phyloP scores from a whole-genome alignment of 1,140 invertebrate genomes.

The Drosophila pallidifrons region DNA sequence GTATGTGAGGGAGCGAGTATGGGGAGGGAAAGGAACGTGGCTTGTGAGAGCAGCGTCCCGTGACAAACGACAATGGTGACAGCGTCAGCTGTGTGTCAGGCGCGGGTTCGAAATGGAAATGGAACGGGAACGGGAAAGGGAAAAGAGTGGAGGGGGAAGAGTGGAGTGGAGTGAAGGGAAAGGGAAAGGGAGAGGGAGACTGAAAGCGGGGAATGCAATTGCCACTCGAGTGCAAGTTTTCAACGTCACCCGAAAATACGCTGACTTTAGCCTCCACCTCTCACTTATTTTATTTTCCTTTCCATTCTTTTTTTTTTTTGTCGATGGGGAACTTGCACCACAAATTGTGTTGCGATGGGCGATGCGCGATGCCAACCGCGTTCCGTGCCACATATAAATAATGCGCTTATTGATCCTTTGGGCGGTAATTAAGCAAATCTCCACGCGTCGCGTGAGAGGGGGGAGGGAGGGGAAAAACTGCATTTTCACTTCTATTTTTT shows the following conservation, averaged over 20 bases:
- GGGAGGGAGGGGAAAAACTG: not conserved
- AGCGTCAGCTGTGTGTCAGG: slow-evolving; percentile 54
- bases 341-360: slow-evolving; percentile 37
- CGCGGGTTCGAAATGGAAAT: slow-evolving; percentile 47
- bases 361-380: slow-evolving; percentile 6
- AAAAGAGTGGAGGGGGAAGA: not conserved
- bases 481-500: slow-evolving; percentile 15
- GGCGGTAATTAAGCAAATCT: slow-evolving; percentile 33
- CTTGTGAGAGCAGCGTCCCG: slow-evolving; percentile 32
- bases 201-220: slow-evolving; percentile 26
- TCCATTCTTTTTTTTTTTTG: too few relatives aligned
- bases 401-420: slow-evolving; percentile 39
- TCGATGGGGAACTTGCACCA: not conserved
- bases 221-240: slow-evolving; percentile 51
- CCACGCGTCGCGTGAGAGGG: not conserved
- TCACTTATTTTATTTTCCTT: not conserved
- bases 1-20: not conserved
- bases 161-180: not conserved
- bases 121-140: slow-evolving; percentile 8
- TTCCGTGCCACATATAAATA: slow-evolving; percentile 28
- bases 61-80: slow-evolving; percentile 64
- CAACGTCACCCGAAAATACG: slow-evolving; percentile 21
- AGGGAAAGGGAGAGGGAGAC: not conserved
- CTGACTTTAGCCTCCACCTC: not conserved
- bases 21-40: slow-evolving; percentile 31